Conservation (phyloP, 2,888 invertebrate genomes). For the Busseola fusca region DNA sequence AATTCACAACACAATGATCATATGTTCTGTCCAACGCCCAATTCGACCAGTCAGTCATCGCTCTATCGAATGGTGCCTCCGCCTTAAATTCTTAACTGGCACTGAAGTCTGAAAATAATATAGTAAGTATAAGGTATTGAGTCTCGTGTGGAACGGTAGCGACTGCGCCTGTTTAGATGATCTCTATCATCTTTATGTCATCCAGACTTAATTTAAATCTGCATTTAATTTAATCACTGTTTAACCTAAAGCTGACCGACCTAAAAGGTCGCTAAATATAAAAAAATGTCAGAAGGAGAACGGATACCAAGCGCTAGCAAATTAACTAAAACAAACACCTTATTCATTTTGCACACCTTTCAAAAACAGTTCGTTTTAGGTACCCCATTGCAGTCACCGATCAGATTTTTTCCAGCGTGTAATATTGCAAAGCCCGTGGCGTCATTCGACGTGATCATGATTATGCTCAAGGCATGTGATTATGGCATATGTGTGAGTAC, state of each 20-base stretch:
- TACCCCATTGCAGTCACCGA: not conserved
- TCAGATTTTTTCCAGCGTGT: not conserved
- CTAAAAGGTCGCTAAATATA: slow-evolving; percentile 2
- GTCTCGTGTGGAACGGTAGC: not conserved
- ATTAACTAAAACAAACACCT: not conserved
- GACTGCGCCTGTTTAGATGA: not conserved
- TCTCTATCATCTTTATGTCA: not conserved
- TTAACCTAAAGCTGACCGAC: not conserved
- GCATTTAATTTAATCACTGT: not conserved
- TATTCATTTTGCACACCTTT: not conserved
- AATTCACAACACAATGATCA: slow-evolving; percentile 25
- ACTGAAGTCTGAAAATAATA: slow-evolving; percentile 13
- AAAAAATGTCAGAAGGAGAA: not conserved
- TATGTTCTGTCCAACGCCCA: slow-evolving; percentile 29
- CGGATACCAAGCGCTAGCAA: not conserved
- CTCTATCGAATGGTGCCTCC: slow-evolving; percentile 12
- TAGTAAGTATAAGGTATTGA: not conserved
- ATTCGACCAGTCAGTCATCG: slow-evolving; percentile 26
- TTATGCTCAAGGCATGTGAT: slow-evolving; percentile 17
- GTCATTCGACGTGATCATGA: slow-evolving; percentile 9
- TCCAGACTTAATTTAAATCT: not conserved
- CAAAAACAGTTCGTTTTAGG: not conserved
- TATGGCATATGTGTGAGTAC: slow-evolving; percentile 17
- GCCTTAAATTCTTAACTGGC: slow-evolving; percentile 12
- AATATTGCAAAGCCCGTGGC: not conserved